phyloP scores from a whole-genome alignment of 2,888 invertebrate genomes.

The Andrena praecox region DNA sequence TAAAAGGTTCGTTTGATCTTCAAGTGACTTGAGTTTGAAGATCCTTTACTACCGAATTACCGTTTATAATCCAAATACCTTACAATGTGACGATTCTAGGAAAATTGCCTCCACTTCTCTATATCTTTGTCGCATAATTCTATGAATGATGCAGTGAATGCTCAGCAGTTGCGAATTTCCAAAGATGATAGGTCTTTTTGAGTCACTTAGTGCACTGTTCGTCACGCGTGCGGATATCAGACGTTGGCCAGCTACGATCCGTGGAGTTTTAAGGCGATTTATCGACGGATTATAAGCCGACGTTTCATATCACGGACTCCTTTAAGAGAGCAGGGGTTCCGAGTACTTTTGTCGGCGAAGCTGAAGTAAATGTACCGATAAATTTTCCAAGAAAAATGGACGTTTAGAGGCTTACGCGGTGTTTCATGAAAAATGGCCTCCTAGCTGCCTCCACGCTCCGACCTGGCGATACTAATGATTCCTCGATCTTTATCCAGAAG shows the following conservation, averaged over 20 bases:
- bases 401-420: conserved; percentile 50
- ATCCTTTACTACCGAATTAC: no score
- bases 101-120: no score
- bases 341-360: conserved; percentile 41
- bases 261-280: conserved; percentile 64
- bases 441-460: conserved; percentile 4
- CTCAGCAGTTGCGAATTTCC: no score
- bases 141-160: no score
- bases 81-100: no score
- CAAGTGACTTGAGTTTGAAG: no score
- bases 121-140: no score
- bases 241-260: conserved; percentile 43
- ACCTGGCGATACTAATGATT: conserved; percentile 29
- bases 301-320: conserved; percentile 59
- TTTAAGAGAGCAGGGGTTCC: conserved; percentile 47
- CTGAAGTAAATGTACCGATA: conserved; percentile 67
- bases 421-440: conserved; percentile 46
- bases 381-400: conserved; percentile 67
- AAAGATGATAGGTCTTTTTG: background rate
- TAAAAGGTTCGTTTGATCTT: no score
- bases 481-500: conserved; percentile 19
- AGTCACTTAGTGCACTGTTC: conserved; percentile 7
- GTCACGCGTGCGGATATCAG: conserved; percentile 40
- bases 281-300: conserved; percentile 69
- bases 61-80: no score